Evolutionary conservation across 2,797 vertebrate species (phyloP), one percentile per base, ranked within the genome.

Genomic region (Mustela erminea): DNA sequence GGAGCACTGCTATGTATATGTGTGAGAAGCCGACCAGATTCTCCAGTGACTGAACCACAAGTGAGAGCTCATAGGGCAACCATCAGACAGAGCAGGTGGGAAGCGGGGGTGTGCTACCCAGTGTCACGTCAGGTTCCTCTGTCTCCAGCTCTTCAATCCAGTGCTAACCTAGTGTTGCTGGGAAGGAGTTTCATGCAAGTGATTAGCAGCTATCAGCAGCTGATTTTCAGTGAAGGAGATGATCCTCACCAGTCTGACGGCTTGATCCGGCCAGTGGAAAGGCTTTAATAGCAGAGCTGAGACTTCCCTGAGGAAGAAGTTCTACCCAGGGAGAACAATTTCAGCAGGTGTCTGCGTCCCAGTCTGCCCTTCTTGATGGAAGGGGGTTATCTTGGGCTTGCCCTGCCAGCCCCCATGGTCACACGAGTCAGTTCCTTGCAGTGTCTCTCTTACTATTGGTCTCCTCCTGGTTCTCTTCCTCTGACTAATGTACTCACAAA

Each of bases 281-380:
- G 77, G 5, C 20, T 15, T 14, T 56, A 77, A 81, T n/a, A 41
- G 14, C 32, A 14, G 21, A 66, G 12, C 27, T 12, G 41, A 86
- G 21, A 32, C 72, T 62, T 89, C 80, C 46, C 43, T 29, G 15
- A 93, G 35, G 43, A 82, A 52, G 80, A 93, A 38, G 35, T 83
- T 60, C 41, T 56, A 0, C 12, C 29, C 46, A 0, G 52, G 80
- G 54, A 58, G 23, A 20, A 43, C 17, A 52, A 38, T 12, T 17
- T 56, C 38, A 15, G 7, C 5, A 9, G 8, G 4, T 5, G 0
- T 56, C 64, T 14, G 66, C 0, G 12, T 32, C 4, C 77, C 32
- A 9, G 27, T 38, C 60, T 20, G 25, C 3, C 58, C 75, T 58
- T 66, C 35, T 2, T 0, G 5, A 11, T 5, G 17, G 3, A 5